These are phyloP conservation scores for Argya squamiceps DNA, from an alignment of 2,797 vertebrate genomes.

Conservation along the genomic window DNA sequence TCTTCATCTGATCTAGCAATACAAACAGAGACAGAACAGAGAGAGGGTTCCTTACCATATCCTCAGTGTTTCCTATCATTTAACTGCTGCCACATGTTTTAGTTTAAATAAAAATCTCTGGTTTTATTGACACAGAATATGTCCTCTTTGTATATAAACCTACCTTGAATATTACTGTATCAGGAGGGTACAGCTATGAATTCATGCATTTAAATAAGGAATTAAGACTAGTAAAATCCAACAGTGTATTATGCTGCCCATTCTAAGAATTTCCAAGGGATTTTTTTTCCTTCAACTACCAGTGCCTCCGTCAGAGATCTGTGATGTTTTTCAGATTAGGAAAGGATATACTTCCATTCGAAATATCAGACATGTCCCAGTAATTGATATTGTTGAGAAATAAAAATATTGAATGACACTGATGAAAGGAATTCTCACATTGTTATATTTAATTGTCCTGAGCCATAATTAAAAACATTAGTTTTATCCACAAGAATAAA, in stretches of 20 bases:
- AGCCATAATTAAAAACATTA: background rate
- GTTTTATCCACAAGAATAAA: background rate
- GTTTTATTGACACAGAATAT: background rate
- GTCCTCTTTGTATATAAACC: background rate
- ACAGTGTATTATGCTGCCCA: background rate
- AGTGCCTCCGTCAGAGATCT: background rate
- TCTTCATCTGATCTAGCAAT: slow-evolving; percentile 85
- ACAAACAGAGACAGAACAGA: background rate
- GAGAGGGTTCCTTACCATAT: background rate
- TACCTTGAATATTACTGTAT: background rate
- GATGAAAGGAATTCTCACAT: background rate
- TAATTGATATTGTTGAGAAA: background rate
- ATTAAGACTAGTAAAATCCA: background rate
- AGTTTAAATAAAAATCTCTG: background rate
- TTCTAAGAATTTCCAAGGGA: background rate
- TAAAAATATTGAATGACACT: background rate
- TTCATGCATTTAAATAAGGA: background rate
- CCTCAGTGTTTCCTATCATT: background rate
- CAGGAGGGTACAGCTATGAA: background rate
- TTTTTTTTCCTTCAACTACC: background rate
- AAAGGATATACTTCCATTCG: background rate
- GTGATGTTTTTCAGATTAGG: background rate
- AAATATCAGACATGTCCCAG: background rate
- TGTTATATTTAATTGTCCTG: background rate
- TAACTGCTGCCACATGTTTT: background rate